A percentile compares a stretch with the other conserved stretches of the same genome.
phyloP scores from a whole-genome alignment of 2,113 vertebrate species.

The Hyperoodon ampullatus region DNA sequence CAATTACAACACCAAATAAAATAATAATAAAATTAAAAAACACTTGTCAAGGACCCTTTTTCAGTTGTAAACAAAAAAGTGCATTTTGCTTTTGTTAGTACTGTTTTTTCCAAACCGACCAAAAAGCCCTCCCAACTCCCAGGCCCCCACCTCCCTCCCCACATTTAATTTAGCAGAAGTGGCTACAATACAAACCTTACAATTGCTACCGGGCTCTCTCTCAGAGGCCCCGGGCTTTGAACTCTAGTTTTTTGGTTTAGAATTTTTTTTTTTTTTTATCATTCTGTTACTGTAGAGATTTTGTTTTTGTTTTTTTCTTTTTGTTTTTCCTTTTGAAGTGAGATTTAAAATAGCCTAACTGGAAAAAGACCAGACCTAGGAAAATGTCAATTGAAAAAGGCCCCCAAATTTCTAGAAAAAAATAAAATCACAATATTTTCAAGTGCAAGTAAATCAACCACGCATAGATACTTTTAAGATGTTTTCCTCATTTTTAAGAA shows the following conservation, averaged over 20 bases:
- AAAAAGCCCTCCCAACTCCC: conserved; percentile 76
- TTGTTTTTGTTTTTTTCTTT: conserved; percentile 74
- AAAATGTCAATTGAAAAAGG: conserved; percentile 91
- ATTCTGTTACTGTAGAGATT: conserved; percentile 80
- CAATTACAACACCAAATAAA: conserved; percentile 92
- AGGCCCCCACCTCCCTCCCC: conserved; percentile 63
- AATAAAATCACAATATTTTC: conserved; percentile 89
- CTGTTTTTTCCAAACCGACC: conserved; percentile 78
- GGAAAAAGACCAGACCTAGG: conserved; percentile 80
- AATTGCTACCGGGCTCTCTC: conserved; percentile 85
- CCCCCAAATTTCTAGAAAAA: conserved; percentile 89
- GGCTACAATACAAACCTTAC: conserved; percentile 83
- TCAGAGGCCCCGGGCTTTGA: conserved; percentile 83
- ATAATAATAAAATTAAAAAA: conserved; percentile 89
- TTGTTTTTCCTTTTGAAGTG: conserved; percentile 79
- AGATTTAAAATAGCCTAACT: conserved; percentile 85
- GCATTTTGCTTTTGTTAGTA: conserved; percentile 86
- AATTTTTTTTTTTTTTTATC: conserved; percentile 73
- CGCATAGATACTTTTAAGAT: conserved; percentile 80
- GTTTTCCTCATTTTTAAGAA: conserved; percentile 82
- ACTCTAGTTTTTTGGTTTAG: conserved; percentile 83
- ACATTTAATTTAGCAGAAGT: conserved; percentile 83
- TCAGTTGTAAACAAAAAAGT: conserved; percentile 91
- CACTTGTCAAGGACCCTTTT: conserved; percentile 92
- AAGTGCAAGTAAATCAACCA: conserved; percentile 90